phyloP scores from a whole-genome alignment of 2,797 vertebrate genomes.

The Pseudochirops cupreus region DNA sequence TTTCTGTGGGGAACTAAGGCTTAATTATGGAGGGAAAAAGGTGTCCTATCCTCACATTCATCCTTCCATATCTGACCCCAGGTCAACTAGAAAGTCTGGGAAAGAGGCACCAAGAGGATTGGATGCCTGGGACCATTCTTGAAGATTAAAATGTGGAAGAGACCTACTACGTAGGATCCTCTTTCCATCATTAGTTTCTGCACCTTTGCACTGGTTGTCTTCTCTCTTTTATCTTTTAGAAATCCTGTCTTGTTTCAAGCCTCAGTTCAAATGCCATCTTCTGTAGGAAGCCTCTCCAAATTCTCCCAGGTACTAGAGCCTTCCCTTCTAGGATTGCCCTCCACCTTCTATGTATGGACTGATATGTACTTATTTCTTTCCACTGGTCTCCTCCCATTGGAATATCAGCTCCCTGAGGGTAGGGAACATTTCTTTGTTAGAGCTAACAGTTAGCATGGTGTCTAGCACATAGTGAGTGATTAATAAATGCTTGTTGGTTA shows the following conservation, averaged over 20 bases:
- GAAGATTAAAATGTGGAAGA: neutral
- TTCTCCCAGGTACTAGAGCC: neutral
- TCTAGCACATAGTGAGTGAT: neutral
- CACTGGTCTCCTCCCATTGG: neutral
- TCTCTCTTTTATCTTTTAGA: neutral
- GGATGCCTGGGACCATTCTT: neutral
- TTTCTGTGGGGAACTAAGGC: neutral
- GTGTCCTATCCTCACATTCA: neutral
- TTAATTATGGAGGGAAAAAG: neutral
- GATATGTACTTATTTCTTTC: neutral
- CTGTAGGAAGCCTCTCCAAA: neutral
- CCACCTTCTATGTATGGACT: neutral
- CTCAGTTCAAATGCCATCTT: neutral
- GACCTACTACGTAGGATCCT: neutral
- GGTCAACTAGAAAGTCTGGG: neutral
- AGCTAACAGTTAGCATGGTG: neutral
- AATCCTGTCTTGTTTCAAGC: neutral
- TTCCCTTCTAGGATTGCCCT: neutral
- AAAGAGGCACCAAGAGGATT: neutral
- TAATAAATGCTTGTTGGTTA: neutral
- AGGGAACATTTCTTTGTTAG: neutral
- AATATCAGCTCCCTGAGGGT: neutral
- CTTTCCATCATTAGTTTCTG: neutral
- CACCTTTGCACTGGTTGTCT: neutral
- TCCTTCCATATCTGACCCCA: neutral